Evolutionary conservation across 2,113 vertebrate genomes (phyloP).

Genomic region (Cichladusa arquata): DNA sequence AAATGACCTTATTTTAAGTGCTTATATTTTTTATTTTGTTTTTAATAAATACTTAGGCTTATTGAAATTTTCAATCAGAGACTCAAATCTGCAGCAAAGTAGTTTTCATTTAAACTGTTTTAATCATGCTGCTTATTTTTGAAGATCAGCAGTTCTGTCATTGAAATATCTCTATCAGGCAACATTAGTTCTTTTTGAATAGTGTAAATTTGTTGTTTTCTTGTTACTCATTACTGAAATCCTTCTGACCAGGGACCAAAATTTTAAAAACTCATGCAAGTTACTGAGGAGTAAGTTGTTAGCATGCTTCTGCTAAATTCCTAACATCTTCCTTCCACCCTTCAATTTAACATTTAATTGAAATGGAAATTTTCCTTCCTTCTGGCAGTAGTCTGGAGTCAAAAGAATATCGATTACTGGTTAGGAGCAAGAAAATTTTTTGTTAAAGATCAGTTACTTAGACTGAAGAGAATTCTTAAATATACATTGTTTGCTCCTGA

Average conservation of each 20-base stretch:
- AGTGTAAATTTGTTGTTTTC: neutral
- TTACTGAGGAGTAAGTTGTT: neutral
- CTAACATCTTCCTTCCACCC: neutral
- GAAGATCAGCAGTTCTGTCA: neutral
- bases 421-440: neutral
- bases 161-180: neutral
- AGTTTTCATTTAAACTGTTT: neutral
- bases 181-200: neutral
- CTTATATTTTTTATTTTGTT: neutral
- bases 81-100: neutral
- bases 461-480: neutral
- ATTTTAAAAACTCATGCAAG: neutral
- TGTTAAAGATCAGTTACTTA: neutral
- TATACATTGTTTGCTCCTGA: neutral
- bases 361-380: neutral
- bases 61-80: neutral
- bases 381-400: neutral
- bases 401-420: neutral
- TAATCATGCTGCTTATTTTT: neutral
- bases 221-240: neutral
- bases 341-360: neutral
- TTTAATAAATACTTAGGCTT: neutral
- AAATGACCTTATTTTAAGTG: neutral
- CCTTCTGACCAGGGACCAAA: neutral
- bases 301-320: neutral